Percentiles rank a stretch among this genome's conserved stretches.
phyloP scores from a whole-genome alignment of 1,140 invertebrate species.

The Druon quercuslanigerum region DNA sequence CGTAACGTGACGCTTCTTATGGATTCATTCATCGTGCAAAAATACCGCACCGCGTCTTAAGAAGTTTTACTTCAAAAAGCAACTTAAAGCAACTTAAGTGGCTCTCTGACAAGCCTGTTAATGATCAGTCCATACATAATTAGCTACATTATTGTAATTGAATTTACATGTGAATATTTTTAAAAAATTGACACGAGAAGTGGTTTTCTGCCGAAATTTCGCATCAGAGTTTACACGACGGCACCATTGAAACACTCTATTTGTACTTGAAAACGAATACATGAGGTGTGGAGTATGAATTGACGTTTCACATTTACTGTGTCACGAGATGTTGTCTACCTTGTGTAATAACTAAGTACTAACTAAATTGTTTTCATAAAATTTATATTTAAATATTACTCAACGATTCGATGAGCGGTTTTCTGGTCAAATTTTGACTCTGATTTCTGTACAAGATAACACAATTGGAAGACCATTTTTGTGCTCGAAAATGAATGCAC shows the following conservation, averaged over 20 bases:
- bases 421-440: not conserved
- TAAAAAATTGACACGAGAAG: not conserved
- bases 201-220: not conserved
- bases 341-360: slow-evolving; percentile 65
- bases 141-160: slow-evolving; percentile 46
- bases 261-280: slow-evolving; percentile 28
- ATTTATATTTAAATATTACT: too few relatives aligned
- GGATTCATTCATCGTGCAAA: too few relatives aligned
- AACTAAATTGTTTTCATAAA: slow-evolving; percentile 46
- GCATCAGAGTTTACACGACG: not conserved
- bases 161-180: too few relatives aligned
- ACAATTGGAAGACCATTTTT: slow-evolving; percentile 34
- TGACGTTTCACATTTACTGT: slow-evolving; percentile 71
- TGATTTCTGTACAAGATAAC: slow-evolving; percentile 6
- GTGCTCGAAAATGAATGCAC: slow-evolving; percentile 34
- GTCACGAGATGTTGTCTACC: slow-evolving; percentile 59
- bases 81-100: too few relatives aligned
- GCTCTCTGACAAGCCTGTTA: too few relatives aligned
- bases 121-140: not conserved
- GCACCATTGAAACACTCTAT: slow-evolving; percentile 32
- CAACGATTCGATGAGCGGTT: not conserved
- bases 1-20: too few relatives aligned
- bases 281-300: slow-evolving; percentile 65
- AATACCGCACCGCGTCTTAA: too few relatives aligned
- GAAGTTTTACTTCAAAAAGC: too few relatives aligned